These are phyloP conservation scores for Cataglyphis cursor DNA, from an alignment of 2,888 invertebrate genomes.

Conservation along the genomic window DNA sequence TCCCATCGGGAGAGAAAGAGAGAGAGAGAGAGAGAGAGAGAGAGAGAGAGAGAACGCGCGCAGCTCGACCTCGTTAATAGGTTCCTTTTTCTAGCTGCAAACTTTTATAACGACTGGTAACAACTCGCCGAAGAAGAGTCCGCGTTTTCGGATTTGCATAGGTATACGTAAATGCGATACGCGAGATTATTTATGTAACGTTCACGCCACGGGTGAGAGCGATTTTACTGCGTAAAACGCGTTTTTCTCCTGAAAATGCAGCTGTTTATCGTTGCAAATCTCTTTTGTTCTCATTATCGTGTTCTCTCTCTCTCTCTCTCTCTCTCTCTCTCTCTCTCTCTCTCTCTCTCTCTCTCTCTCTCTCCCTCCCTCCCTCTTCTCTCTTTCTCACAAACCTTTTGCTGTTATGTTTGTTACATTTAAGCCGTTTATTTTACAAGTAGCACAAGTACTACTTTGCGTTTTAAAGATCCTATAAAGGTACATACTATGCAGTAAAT, in stretches of 20 bases:
- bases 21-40: too few species aligned
- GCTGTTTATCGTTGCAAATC: neutral
- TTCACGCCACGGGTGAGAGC: neutral
- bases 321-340: too few species aligned
- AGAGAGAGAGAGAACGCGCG: slow-evolving; percentile 45
- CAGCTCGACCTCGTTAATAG: slow-evolving; percentile 73
- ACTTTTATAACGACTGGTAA: slow-evolving; percentile 63
- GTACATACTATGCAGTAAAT: neutral
- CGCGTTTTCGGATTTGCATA: slow-evolving; percentile 61
- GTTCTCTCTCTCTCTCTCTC: neutral
- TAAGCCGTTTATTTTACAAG: neutral
- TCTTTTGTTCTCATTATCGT: neutral
- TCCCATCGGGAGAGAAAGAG: slow-evolving; percentile 62
- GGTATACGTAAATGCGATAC: slow-evolving; percentile 37
- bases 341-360: neutral
- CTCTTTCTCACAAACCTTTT: too few species aligned
- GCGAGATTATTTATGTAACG: slow-evolving; percentile 7
- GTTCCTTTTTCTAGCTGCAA: slow-evolving; percentile 60
- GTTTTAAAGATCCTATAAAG: neutral
- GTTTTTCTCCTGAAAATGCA: slow-evolving; percentile 7
- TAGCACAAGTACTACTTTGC: neutral
- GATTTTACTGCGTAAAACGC: slow-evolving; percentile 10
- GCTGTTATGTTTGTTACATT: neutral
- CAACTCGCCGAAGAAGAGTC: slow-evolving; percentile 55
- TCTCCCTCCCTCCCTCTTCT: too few species aligned